Base-by-base conservation (phyloP, 2,888 invertebrate species). In the Orchesella flavescens region DNA sequence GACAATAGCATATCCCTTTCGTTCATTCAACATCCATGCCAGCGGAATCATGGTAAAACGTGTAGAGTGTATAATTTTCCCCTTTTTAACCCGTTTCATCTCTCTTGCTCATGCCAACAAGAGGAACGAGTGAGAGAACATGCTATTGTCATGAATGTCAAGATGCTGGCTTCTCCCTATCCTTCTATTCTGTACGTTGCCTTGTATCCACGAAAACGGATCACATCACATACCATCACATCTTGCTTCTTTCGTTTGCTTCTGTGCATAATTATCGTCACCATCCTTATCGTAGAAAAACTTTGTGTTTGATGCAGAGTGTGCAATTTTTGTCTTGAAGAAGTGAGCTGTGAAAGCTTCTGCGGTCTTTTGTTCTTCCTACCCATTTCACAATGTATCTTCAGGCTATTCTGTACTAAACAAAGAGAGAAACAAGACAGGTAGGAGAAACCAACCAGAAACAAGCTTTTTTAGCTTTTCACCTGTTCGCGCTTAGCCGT, bases 1-100 rank as follows among this genome's bases (percentile, higher is more conserved):
- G 83, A 85, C 85, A 85, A 85, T 85, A 66, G 34, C 79, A 80
- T 73, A 80, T 80, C 84, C 79, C 78, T 74, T 61, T 53, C 65
- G 24, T 63, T 12, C 17, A 24, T 24, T 63, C 24, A 4, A n/a
- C 63, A 2, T 34, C 63, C 7, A 15, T 7, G n/a, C n/a, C n/a
- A n/a, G n/a, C n/a, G n/a, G n/a, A n/a, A 34, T 34, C 34, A 34
- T 4, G 34, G 7, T 34, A 34, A 34, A 34, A 34, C 7, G 34
- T 34, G 34, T 34, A 34, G 3, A 34, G 34, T 34, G 7, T 34
- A 34, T 7, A 34, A 2, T 75, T 75, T 65, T 75, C 24, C 23
- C 21, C 63, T n/a, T n/a, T n/a, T n/a, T n/a, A 19, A 49, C 66
- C 44, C 76, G 43, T 57, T 57, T 76, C 23, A 66, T 66, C 53